A percentile compares a stretch with the other conserved stretches of the same genome.
Evolutionary conservation across 2,113 vertebrate genomes (phyloP).

Genomic region (Ellobius talpinus): DNA sequence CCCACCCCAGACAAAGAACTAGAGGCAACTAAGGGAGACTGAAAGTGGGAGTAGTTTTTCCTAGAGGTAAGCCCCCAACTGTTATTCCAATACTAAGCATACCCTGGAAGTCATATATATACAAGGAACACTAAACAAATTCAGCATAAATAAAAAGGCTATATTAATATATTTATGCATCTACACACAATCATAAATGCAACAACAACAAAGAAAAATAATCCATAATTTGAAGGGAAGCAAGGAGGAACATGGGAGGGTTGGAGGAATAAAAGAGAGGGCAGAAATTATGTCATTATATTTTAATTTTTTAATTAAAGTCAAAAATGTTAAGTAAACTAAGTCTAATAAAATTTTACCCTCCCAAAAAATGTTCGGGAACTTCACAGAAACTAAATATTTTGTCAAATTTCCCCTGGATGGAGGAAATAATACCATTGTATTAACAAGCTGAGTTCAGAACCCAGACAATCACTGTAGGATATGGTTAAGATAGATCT

Average conservation of each 20-base stretch:
- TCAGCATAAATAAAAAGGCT: background rate
- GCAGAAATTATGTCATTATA: background rate
- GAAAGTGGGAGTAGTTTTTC: background rate
- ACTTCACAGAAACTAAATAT: slow-evolving; percentile 36
- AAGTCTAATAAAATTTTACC: background rate
- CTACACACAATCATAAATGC: background rate
- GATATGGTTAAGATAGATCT: background rate
- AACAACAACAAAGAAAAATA: background rate
- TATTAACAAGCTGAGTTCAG: background rate
- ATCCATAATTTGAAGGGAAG: background rate
- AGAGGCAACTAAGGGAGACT: background rate
- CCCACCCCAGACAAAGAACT: background rate
- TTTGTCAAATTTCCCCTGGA: background rate
- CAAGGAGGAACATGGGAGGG: background rate
- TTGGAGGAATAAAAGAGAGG: background rate
- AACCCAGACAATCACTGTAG: background rate
- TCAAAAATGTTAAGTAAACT: background rate
- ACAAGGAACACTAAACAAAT: background rate
- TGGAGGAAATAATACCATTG: background rate
- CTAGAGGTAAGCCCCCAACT: no score
- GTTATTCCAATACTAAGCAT: background rate
- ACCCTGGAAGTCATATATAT: background rate
- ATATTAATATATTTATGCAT: background rate
- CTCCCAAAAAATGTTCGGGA: background rate
- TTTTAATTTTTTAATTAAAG: background rate